Evolutionary conservation across 2,888 invertebrate genomes (phyloP), one percentile per base, ranked within the genome.

Genomic region (Tetragonula carbonaria): DNA sequence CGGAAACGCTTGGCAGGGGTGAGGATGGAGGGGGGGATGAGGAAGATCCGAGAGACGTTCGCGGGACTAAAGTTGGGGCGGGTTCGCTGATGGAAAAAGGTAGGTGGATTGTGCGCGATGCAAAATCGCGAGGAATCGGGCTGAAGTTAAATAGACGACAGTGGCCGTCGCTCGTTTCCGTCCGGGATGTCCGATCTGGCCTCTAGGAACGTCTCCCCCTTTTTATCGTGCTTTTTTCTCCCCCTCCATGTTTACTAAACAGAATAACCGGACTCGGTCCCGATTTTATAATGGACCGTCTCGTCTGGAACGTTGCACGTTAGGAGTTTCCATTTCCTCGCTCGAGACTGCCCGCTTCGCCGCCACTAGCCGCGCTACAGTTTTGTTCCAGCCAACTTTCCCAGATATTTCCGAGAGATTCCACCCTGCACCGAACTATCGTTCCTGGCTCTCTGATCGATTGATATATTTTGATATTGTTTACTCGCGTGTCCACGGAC

Each of bases 71-170:
- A 78, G 81, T 62, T 33, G 28, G 55, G 67, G 74, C 51, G 6
- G 38, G 59, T 23, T 59, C 59, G 72, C 59, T 21, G 72, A n/a
- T 67, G 76, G 72, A 78, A 57, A 76, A 57, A 62, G 78, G 38
- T 38, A 66, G 70, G 66, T 63, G 59, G 45, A 78, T 78, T 65
- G 81, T 38, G 78, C 45, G 72, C 78, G 77, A 91, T 88, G 88
- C 85, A 89, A 89, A 88, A 91, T 91, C 84, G 75, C 83, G 71
- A 88, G 85, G 84, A 89, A 90, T 90, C 74, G 83, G 65, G 77
- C 80, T 83, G 77, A 90, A 91, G 86, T 89, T 87, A 88, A 91
- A 88, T 85, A 88, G 86, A 89, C 87, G 89, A 90, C 84, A 86
- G 71, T 73, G 76, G 76, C 75, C 84, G 87, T 88, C 74, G 75